Conservation (phyloP, 1,140 invertebrate species). For the Drosophila ercepeae region DNA sequence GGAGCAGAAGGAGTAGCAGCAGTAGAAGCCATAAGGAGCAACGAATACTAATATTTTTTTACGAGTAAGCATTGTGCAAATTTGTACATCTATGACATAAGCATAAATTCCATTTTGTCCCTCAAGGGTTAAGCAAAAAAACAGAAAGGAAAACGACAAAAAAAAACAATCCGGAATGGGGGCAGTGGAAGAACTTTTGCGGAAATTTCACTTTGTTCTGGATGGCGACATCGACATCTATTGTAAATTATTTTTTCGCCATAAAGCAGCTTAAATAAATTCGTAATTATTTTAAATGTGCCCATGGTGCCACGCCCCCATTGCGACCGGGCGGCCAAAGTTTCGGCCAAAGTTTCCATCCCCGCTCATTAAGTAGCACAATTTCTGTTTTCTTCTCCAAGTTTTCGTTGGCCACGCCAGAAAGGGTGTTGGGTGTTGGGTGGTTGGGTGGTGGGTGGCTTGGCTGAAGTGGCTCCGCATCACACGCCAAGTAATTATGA, state of each 20-base stretch:
- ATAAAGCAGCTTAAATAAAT: constrained; percentile 81
- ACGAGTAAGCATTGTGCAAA: constrained; percentile 69
- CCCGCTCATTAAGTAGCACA: constrained; percentile 76
- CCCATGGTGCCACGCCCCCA: constrained; percentile 50
- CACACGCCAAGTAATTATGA: constrained; percentile 82
- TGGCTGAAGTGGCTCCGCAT: constrained; percentile 69
- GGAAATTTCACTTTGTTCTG: constrained; percentile 9
- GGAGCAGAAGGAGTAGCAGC: not conserved
- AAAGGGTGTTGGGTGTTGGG: not conserved
- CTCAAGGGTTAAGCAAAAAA: constrained; percentile 19
- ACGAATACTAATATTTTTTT: constrained; percentile 56
- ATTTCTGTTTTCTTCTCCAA: constrained; percentile 75
- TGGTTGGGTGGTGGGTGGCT: not conserved
- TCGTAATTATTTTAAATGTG: constrained; percentile 80
- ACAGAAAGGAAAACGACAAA: too few species aligned
- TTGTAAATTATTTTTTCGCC: constrained; percentile 72
- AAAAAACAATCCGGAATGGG: not conserved
- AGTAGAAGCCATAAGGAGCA: constrained; percentile 18
- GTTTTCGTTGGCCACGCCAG: constrained; percentile 42
- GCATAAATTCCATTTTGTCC: constrained; percentile 56
- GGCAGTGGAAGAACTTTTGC: not conserved
- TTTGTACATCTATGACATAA: constrained; percentile 76
- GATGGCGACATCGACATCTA: constrained; percentile 41
- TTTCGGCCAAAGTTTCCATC: constrained; percentile 68
- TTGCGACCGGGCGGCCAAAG: constrained; percentile 44